Evolutionary conservation across 1,140 invertebrate species (phyloP).

Genomic region (Anagrus nilaparvatae): DNA sequence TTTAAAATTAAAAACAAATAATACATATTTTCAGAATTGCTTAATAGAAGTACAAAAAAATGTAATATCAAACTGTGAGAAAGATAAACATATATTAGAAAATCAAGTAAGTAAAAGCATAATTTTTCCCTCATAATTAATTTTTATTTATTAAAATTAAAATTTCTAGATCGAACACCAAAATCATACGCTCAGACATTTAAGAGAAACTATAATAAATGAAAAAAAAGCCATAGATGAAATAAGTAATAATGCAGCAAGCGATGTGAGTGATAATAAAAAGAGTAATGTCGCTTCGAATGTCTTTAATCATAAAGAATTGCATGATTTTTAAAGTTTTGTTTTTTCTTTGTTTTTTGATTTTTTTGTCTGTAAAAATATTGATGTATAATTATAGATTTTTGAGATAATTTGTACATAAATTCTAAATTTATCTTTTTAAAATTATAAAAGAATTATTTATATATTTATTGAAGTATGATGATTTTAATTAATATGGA

Average conservation of each 20-base stretch:
- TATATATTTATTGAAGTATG: too few species aligned
- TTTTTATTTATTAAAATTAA: background rate
- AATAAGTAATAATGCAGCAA: constrained; percentile 32
- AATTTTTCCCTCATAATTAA: background rate
- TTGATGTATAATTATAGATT: too few species aligned
- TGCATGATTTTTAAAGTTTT: constrained; percentile 39
- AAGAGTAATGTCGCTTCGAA: constrained; percentile 32
- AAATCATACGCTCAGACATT: constrained; percentile 37
- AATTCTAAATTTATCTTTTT: too few species aligned
- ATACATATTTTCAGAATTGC: constrained; percentile 30
- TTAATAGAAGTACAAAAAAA: constrained; percentile 28
- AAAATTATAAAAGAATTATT: too few species aligned
- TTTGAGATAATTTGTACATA: too few species aligned
- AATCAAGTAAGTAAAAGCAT: constrained; percentile 32
- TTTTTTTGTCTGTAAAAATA: too few species aligned
- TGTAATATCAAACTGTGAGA: constrained; percentile 25
- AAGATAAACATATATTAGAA: constrained; percentile 31
- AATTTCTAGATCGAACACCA: constrained; percentile 33
- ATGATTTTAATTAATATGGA: too few species aligned
- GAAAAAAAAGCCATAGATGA: constrained; percentile 36
- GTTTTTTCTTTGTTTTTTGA: too few species aligned
- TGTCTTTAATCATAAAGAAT: constrained; percentile 34
- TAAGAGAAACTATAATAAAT: constrained; percentile 35
- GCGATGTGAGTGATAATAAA: constrained; percentile 37
- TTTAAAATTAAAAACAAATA: too few species aligned